phyloP scores from a whole-genome alignment of 2,797 vertebrate species.

The Pteropus rufus region DNA sequence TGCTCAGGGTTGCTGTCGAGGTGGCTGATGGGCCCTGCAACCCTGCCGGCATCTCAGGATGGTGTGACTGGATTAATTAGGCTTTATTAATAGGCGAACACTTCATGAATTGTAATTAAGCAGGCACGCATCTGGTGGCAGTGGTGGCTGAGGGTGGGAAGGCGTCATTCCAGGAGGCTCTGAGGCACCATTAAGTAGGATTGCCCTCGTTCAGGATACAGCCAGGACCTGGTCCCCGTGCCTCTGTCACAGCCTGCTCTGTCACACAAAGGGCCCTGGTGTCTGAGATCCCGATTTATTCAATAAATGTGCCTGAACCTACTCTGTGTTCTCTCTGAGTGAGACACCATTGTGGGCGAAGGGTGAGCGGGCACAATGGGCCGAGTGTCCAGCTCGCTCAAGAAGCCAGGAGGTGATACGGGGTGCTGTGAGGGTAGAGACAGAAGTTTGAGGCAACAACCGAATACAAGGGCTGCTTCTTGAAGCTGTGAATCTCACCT shows the following conservation, averaged over 20 bases:
- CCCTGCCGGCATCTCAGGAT: background rate
- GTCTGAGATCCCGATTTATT: background rate
- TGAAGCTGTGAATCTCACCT: background rate
- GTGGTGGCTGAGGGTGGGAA: slow-evolving; percentile 46
- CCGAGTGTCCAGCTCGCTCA: background rate
- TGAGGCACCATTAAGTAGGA: background rate
- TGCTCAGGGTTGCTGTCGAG: background rate
- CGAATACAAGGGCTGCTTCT: background rate
- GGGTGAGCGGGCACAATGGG: background rate
- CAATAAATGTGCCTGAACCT: background rate
- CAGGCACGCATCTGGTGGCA: slow-evolving; percentile 21
- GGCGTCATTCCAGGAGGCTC: background rate
- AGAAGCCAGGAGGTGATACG: background rate
- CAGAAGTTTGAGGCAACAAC: background rate
- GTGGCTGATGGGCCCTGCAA: background rate
- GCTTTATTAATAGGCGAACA: slow-evolving; percentile 46
- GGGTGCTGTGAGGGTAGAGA: background rate
- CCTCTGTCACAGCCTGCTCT: background rate
- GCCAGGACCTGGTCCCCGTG: background rate
- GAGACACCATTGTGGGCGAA: background rate
- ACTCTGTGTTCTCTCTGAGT: background rate
- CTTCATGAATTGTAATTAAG: slow-evolving; percentile 58
- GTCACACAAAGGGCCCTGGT: background rate
- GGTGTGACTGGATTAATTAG: slow-evolving; percentile 45
- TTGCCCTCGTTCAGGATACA: background rate